These are phyloP conservation scores for Epizoanthus scotinus DNA, from an alignment of 92 coral and sea anemone genomes.

Conservation along the genomic window DNA sequence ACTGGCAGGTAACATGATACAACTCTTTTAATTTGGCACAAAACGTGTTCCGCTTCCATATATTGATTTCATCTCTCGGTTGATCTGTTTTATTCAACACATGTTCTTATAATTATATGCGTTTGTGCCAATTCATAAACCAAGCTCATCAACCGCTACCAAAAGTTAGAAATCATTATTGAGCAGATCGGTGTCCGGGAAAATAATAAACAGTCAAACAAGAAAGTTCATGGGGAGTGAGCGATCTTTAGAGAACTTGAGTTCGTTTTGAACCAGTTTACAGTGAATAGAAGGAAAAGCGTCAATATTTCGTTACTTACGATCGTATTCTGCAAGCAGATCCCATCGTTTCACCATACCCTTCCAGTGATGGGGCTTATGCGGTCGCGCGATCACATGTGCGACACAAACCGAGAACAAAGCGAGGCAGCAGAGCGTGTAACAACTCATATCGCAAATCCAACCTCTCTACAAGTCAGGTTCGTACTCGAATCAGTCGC, in stretches of 20 bases:
- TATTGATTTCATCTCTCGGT: not conserved
- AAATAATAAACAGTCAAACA: not conserved
- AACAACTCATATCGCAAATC: conserved; percentile 6
- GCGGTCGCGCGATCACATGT: conserved; percentile 37
- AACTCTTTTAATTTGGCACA: too few relatives aligned
- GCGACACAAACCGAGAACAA: conserved; percentile 2
- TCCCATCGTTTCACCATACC: conserved; percentile 80
- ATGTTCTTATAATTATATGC: not conserved
- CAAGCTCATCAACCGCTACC: not conserved
- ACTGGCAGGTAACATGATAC: conserved; percentile 9
- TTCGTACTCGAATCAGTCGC: conserved; percentile 15
- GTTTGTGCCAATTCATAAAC: not conserved
- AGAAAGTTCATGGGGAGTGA: not conserved
- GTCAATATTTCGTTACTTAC: conserved; percentile 54
- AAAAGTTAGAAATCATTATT: not conserved
- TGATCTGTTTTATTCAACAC: not conserved
- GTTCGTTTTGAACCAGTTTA: too few relatives aligned
- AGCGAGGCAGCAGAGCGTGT: conserved; percentile 30
- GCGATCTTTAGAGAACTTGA: too few relatives aligned
- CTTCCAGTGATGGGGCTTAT: conserved; percentile 37
- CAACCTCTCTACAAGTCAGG: not conserved
- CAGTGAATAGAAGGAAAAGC: too few relatives aligned
- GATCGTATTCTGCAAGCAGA: conserved; percentile 67
- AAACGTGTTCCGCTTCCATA: too few relatives aligned
- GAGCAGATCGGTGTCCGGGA: conserved; percentile 16